Evolutionary conservation across 1,140 invertebrate species (phyloP).

Genomic region (Sinonovacula constricta): DNA sequence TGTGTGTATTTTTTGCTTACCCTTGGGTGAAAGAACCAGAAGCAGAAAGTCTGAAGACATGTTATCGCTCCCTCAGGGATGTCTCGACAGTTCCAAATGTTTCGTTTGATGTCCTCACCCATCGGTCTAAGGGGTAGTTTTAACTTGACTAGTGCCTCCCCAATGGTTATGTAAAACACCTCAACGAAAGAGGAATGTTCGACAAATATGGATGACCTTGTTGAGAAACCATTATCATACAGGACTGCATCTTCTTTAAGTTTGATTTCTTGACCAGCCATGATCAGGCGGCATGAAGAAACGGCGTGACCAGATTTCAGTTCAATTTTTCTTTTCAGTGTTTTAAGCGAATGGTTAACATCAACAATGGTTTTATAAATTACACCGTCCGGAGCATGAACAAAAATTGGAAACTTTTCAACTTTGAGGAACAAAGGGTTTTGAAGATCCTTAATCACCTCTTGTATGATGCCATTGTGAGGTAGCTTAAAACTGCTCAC

Average conservation of each 20-base stretch:
- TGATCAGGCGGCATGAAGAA: slow-evolving; percentile 56
- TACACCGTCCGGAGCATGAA: slow-evolving; percentile 63
- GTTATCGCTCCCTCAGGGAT: slow-evolving; percentile 69
- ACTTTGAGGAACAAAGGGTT: slow-evolving; percentile 65
- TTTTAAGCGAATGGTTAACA: slow-evolving; percentile 62
- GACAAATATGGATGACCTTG: slow-evolving; percentile 67
- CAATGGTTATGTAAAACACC: slow-evolving; percentile 60
- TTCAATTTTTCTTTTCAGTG: slow-evolving; percentile 66
- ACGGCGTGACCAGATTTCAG: slow-evolving; percentile 69
- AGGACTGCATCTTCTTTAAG: slow-evolving; percentile 55
- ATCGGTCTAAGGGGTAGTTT: slow-evolving; percentile 58
- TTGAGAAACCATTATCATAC: slow-evolving; percentile 65
- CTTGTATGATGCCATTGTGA: slow-evolving; percentile 57
- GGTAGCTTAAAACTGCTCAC: slow-evolving; percentile 59
- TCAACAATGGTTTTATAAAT: slow-evolving; percentile 70
- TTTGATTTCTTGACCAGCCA: slow-evolving; percentile 61
- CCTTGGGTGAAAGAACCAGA: slow-evolving; percentile 66
- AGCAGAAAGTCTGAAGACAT: slow-evolving; percentile 67
- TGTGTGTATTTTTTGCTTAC: slow-evolving; percentile 22
- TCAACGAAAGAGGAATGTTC: slow-evolving; percentile 52
- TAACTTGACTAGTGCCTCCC: slow-evolving; percentile 63
- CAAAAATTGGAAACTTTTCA: slow-evolving; percentile 68
- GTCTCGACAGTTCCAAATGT: slow-evolving; percentile 61
- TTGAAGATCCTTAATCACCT: slow-evolving; percentile 63
- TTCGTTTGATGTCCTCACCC: slow-evolving; percentile 59